These are phyloP conservation scores for Holothuria scabra DNA, from an alignment of 53 echinoderm and acorn worm species.

Conservation along the genomic window DNA sequence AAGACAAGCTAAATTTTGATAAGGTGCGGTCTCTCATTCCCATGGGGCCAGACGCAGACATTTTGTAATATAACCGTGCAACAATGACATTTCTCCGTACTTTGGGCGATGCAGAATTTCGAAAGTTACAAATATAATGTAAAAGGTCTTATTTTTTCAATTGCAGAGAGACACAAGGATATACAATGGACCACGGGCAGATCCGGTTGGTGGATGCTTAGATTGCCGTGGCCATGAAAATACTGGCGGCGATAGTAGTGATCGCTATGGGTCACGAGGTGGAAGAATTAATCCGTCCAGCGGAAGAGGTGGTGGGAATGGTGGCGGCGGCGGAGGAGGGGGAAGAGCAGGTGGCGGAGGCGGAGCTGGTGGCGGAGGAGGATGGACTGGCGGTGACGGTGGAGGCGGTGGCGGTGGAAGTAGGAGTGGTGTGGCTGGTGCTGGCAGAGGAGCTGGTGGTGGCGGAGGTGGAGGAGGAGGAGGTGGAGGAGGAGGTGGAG, in stretches of 20 bases:
- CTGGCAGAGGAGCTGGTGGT: neutral
- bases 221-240: neutral
- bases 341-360: slow-evolving; percentile 15
- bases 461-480: neutral
- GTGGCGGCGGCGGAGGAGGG: slow-evolving; percentile 14
- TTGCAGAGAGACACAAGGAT: slow-evolving; percentile 16
- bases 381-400: slow-evolving; percentile 11
- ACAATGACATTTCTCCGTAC: no score
- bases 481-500: neutral
- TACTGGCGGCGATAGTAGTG: neutral
- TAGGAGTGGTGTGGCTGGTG: neutral
- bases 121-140: neutral
- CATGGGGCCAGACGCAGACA: no score
- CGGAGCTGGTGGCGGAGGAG: slow-evolving; percentile 1
- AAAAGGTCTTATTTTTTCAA: neutral
- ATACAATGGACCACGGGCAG: slow-evolving; percentile 26
- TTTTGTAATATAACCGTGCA: no score
- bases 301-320: slow-evolving; percentile 6
- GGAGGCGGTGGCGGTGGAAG: slow-evolving; percentile 14
- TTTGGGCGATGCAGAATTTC: no score
- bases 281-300: neutral
- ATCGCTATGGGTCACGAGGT: neutral
- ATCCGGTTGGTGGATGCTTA: slow-evolving; percentile 19
- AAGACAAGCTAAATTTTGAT: no score
- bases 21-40: no score